Percentiles rank a stretch among this genome's conserved stretches.
These are phyloP conservation scores for Mythimna vitellina DNA, from an alignment of 2,888 invertebrate species.

Conservation along the genomic window DNA sequence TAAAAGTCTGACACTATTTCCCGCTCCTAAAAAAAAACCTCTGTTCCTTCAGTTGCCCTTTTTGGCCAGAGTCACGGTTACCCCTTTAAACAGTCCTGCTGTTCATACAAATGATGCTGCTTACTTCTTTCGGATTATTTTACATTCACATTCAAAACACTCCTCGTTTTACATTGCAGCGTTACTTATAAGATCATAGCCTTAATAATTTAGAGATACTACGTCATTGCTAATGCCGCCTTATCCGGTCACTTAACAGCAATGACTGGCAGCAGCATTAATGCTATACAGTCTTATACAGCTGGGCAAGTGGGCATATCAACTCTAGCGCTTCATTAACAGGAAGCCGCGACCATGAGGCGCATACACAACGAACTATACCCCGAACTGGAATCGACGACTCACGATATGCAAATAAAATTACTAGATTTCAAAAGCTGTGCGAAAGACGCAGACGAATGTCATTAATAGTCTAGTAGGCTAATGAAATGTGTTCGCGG, in stretches of 20 bases:
- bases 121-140: neutral
- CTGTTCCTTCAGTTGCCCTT: no score
- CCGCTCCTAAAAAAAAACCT: no score
- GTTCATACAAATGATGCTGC: neutral
- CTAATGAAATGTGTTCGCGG: constrained; percentile 58
- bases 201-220: constrained; percentile 49
- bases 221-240: constrained; percentile 50
- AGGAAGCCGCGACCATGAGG: constrained; percentile 81
- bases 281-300: constrained; percentile 53
- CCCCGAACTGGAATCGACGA: constrained; percentile 67
- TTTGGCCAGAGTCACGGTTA: no score
- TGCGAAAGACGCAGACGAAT: constrained; percentile 60
- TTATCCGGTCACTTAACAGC: constrained; percentile 62
- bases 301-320: constrained; percentile 43
- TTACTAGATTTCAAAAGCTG: constrained; percentile 63
- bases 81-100: no score
- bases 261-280: constrained; percentile 57
- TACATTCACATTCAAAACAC: neutral
- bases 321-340: constrained; percentile 78
- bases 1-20: no score
- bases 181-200: constrained; percentile 22
- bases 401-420: constrained; percentile 71
- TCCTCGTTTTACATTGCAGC: neutral
- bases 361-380: constrained; percentile 79
- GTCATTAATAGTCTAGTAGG: constrained; percentile 63